Evolutionary conservation across 2,888 invertebrate species (phyloP).

Genomic region (Melanotus villosus): DNA sequence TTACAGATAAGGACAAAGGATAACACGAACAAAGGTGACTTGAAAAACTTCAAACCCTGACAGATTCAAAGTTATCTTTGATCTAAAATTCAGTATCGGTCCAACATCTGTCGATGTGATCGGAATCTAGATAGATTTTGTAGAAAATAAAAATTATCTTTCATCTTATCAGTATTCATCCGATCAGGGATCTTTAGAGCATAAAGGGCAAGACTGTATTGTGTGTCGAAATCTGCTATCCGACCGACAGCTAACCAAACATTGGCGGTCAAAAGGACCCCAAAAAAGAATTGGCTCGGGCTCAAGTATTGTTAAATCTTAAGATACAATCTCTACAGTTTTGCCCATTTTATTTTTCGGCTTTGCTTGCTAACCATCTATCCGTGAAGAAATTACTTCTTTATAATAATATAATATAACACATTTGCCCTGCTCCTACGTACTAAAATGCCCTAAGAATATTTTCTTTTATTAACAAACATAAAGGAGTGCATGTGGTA

Average conservation of each 20-base stretch:
- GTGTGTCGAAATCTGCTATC: conserved; percentile 55
- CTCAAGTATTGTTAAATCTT: conserved; percentile 61
- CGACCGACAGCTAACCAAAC: conserved; percentile 78
- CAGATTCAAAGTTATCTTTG: conserved; percentile 45
- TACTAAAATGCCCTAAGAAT: conserved; percentile 45
- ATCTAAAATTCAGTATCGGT: conserved; percentile 46
- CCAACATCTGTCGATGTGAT: conserved; percentile 51
- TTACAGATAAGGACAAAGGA: conserved; percentile 32
- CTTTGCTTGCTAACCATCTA: conserved; percentile 66
- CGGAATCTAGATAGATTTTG: conserved; percentile 35
- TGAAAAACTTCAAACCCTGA: conserved; percentile 25
- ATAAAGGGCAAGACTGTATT: conserved; percentile 60
- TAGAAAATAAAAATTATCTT: conserved; percentile 48
- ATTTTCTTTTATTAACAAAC: conserved; percentile 44
- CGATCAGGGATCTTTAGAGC: conserved; percentile 56
- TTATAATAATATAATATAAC: conserved; percentile 69
- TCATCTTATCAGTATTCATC: conserved; percentile 65
- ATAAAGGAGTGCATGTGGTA: conserved; percentile 42
- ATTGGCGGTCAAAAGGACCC: conserved; percentile 74
- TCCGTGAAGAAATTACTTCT: conserved; percentile 69
- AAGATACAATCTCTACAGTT: conserved; percentile 66
- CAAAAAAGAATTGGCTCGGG: conserved; percentile 65
- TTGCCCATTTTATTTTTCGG: conserved; percentile 61
- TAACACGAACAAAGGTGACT: conserved; percentile 40
- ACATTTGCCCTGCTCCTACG: conserved; percentile 56